These are phyloP conservation scores for Magallana gigas DNA, from an alignment of 1,140 invertebrate genomes.

Conservation along the genomic window DNA sequence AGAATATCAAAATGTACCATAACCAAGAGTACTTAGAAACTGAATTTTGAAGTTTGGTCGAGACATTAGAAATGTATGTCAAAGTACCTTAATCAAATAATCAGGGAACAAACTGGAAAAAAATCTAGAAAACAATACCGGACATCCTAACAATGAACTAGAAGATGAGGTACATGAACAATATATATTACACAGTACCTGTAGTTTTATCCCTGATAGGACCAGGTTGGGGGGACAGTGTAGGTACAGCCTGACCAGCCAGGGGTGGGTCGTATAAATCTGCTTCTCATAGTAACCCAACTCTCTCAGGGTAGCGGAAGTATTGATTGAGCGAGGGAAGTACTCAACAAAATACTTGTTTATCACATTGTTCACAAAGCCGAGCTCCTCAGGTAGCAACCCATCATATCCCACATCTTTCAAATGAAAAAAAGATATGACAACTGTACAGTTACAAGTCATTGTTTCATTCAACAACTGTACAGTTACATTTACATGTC, in stretches of 20 bases:
- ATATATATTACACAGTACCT: background rate
- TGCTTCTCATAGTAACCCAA: conserved; percentile 67
- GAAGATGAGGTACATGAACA: too few relatives aligned
- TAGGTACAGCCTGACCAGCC: conserved; percentile 73
- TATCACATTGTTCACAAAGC: conserved; percentile 68
- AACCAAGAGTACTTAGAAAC: too few relatives aligned
- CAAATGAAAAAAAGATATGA: conserved; percentile 12
- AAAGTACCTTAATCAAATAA: too few relatives aligned
- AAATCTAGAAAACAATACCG: too few relatives aligned
- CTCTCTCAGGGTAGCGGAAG: conserved; percentile 55
- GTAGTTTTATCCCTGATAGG: conserved; percentile 61
- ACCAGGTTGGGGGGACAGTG: conserved; percentile 71
- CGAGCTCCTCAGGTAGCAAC: conserved; percentile 54
- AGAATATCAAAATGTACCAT: too few relatives aligned
- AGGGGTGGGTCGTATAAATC: conserved; percentile 75
- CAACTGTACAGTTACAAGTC: background rate
- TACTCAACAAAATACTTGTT: conserved; percentile 72
- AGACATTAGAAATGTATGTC: too few relatives aligned
- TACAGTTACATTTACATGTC: background rate
- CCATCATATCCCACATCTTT: conserved; percentile 74
- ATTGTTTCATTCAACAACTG: too few relatives aligned
- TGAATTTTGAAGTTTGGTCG: too few relatives aligned
- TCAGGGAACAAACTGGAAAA: too few relatives aligned
- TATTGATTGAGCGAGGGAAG: conserved; percentile 67
- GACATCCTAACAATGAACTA: too few relatives aligned